Evolutionary conservation across 92 coral and sea anemone species (phyloP).

Genomic region (Palythoa grandiflora): DNA sequence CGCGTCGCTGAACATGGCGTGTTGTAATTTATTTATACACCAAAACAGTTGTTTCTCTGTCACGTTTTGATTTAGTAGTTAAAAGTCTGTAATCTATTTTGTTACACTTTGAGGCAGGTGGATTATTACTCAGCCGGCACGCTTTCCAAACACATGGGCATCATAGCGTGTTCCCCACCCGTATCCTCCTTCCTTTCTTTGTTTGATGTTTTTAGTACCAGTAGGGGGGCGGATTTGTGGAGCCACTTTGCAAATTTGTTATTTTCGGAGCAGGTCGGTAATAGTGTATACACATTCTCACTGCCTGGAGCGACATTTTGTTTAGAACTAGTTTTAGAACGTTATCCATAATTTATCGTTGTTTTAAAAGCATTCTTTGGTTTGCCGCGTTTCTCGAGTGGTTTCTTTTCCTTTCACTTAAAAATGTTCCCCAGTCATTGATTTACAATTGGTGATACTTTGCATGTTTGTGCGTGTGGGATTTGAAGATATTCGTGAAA

Average conservation of each 20-base stretch:
- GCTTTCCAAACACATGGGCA: slow-evolving; percentile 34
- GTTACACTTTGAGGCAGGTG: background rate
- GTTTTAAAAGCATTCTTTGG: slow-evolving; percentile 4
- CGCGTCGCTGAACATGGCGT: background rate
- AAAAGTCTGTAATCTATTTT: background rate
- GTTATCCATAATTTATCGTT: slow-evolving; percentile 5
- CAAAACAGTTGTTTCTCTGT: background rate
- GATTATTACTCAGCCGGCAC: background rate
- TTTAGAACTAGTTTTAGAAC: slow-evolving; percentile 1
- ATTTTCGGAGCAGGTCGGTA: slow-evolving; percentile 26
- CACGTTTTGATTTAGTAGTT: background rate
- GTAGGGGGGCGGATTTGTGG: slow-evolving; percentile 42
- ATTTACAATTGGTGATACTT: background rate
- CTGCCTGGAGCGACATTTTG: slow-evolving; percentile 22
- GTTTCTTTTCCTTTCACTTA: background rate
- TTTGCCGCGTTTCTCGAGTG: background rate
- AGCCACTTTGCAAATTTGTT: slow-evolving; percentile 44
- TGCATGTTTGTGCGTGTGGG: background rate
- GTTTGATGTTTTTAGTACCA: slow-evolving; percentile 12
- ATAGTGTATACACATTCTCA: slow-evolving; percentile 6
- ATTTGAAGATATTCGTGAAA: background rate
- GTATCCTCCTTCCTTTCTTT: background rate
- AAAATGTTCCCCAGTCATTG: background rate
- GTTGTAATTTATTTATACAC: background rate
- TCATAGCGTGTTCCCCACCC: slow-evolving; percentile 1